phyloP scores from a whole-genome alignment of 2,797 vertebrate species.

The Phalanger gymnotis region DNA sequence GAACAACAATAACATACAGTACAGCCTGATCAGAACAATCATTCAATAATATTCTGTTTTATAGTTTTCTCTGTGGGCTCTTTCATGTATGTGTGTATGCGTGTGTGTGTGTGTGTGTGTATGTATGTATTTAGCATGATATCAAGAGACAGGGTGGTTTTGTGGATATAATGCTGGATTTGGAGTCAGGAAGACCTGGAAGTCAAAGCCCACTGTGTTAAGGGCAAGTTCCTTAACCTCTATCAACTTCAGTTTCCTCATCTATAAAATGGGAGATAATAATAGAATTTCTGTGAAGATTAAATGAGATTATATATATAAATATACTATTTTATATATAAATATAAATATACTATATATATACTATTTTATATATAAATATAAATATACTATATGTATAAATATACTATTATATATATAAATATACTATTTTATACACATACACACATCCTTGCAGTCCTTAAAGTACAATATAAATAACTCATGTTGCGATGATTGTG shows the following conservation, averaged over 20 bases:
- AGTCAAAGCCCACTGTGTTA: background rate
- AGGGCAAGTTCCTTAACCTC: background rate
- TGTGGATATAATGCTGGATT: background rate
- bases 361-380: background rate
- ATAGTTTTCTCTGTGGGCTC: background rate
- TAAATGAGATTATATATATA: background rate
- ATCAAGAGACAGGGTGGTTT: background rate
- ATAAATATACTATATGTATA: no score
- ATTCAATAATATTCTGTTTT: background rate
- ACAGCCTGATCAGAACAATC: no score
- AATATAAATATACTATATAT: no score
- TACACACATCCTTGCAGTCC: no score
- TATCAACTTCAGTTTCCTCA: background rate
- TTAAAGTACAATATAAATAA: background rate
- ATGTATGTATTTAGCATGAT: background rate
- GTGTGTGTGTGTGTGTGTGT: background rate
- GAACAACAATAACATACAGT: no score
- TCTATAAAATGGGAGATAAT: background rate
- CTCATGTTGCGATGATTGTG: background rate
- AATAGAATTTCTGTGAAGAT: background rate
- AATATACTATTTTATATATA: background rate
- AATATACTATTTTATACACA: background rate
- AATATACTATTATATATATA: background rate
- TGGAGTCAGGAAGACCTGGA: background rate
- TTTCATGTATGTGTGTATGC: no score